Evolutionary conservation across 2,888 invertebrate genomes (phyloP), one percentile per base, ranked within the genome.

Genomic region (Aphidoletes aphidimyza): DNA sequence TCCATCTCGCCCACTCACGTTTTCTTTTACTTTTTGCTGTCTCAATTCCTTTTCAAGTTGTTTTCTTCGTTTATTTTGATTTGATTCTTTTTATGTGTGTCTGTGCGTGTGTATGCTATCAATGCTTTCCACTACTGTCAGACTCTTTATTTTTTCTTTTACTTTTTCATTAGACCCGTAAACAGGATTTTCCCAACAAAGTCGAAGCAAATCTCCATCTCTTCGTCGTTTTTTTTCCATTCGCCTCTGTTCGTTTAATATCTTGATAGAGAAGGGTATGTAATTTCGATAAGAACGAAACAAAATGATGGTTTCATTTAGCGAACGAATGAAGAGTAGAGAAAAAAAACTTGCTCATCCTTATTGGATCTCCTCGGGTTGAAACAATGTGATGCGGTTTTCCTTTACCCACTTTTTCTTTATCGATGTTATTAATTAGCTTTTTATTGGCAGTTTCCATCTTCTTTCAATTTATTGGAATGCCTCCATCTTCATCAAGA

Each of bases 321-420:
- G 26, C 19, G 19, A 11, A 9, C 6, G 6, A 54, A 3, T 3
- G 26, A 54, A 54, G 14, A 42, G n/a, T 47, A 17, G 19, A 47
- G 19, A 47, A 17, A 39, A 39, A 39, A 39, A 39, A 39, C 39
- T 11, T 39, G 11, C 39, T 39, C 39, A 39, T 39, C 5, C 39
- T 39, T 39, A 8, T 5, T 39, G 5, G 11, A 5, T 39, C 11
- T 39, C 39, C 5, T 39, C 39, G 34, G 69, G 34, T 30, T 69
- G n/a, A 81, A 81, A 81, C 81, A 81, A 81, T 81, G 81, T 22
- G n/a, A n/a, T n/a, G n/a, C n/a, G 81, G 81, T 81, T 81, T 81
- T n/a, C 22, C n/a, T 37, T n/a, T 3, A n/a, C 37, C 1, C 5
- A 22, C 22, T 54, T 81, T 78, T 78, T 36, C 19, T 37, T 81